phyloP scores from a whole-genome alignment of 2,113 vertebrate genomes.

The Benthochromis sp. region DNA sequence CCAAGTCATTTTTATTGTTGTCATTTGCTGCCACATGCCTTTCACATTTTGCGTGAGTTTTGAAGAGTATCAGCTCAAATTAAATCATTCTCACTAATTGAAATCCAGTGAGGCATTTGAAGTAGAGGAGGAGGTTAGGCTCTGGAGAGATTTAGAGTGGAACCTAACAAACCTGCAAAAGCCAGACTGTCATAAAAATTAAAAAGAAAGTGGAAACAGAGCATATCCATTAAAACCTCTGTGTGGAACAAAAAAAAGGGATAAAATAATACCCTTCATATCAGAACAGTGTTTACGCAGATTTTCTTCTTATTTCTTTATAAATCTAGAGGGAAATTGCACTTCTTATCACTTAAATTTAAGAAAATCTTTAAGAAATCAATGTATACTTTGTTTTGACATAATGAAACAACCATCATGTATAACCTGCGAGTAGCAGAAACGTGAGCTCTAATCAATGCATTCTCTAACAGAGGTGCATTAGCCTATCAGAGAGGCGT shows the following conservation, averaged over 20 bases:
- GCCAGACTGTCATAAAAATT: not conserved
- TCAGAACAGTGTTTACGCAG: not conserved
- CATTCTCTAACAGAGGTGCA: not conserved
- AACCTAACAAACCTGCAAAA: not conserved
- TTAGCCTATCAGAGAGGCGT: conserved; percentile 9
- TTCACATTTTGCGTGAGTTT: not conserved
- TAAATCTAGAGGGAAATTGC: not conserved
- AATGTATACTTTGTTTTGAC: not conserved
- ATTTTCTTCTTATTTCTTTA: not conserved
- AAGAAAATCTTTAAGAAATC: not conserved
- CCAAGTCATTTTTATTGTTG: not conserved
- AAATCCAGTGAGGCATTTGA: conserved; percentile 3
- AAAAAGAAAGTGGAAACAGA: not conserved
- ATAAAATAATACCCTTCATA: not conserved
- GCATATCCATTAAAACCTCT: not conserved
- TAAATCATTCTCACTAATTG: not conserved
- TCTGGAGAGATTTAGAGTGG: not conserved
- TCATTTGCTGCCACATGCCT: not conserved
- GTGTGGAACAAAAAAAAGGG: not conserved
- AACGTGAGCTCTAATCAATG: not conserved
- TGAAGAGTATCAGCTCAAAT: not conserved
- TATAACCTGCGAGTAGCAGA: not conserved
- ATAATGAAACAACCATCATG: not conserved
- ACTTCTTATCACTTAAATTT: not conserved
- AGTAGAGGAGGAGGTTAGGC: not conserved